These are phyloP conservation scores for Aleiodes testaceus DNA, from an alignment of 2,888 invertebrate genomes.

Conservation along the genomic window DNA sequence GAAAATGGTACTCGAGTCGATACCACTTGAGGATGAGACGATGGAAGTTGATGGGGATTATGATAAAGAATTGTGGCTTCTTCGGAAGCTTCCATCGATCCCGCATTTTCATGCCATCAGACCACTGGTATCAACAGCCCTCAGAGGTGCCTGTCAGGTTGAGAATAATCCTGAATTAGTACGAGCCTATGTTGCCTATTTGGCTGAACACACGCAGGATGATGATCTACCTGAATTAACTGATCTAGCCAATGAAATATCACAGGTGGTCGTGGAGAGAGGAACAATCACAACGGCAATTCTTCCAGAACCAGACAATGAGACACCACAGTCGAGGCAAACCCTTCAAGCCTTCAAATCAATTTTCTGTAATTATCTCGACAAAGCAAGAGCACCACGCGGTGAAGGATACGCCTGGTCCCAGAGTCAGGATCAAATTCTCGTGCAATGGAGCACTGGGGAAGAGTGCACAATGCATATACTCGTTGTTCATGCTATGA, in stretches of 20 bases:
- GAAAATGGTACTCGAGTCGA: constrained; percentile 80
- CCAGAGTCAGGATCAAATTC: constrained; percentile 83
- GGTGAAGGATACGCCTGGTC: constrained; percentile 79
- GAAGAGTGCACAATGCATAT: constrained; percentile 85
- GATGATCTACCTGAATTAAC: constrained; percentile 80
- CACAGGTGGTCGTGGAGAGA: constrained; percentile 92
- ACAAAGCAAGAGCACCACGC: constrained; percentile 80
- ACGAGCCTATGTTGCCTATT: constrained; percentile 88
- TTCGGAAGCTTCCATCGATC: constrained; percentile 81
- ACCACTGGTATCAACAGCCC: constrained; percentile 80
- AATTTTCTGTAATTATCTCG: constrained; percentile 84
- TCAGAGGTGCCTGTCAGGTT: constrained; percentile 91
- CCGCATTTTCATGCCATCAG: constrained; percentile 85
- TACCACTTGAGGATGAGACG: constrained; percentile 72
- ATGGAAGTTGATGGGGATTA: constrained; percentile 68
- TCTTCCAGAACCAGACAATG: constrained; percentile 77
- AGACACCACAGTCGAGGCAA: constrained; percentile 70
- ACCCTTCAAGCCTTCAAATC: constrained; percentile 82
- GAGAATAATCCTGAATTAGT: constrained; percentile 90
- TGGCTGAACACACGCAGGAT: constrained; percentile 82
- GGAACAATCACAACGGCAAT: constrained; percentile 89
- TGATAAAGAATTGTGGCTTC: constrained; percentile 75
- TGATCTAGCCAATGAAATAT: constrained; percentile 86
- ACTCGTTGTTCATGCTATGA: constrained; percentile 87
- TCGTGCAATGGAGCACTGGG: constrained; percentile 85